Conservation (phyloP, 2,797 vertebrate species). For the Xiphophorus birchmanni region DNA sequence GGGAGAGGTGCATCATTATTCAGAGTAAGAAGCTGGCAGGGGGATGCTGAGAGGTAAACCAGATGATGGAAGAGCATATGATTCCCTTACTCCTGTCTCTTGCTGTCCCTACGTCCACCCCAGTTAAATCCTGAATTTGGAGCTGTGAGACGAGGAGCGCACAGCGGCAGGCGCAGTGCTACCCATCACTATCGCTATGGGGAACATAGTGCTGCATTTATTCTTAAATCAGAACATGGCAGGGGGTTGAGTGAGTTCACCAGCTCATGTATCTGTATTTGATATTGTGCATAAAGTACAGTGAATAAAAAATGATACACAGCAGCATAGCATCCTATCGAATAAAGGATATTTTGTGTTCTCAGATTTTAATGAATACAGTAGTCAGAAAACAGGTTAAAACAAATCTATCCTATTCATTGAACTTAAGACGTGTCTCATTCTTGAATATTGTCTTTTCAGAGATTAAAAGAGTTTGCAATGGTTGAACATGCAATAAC, state of each 20-base stretch:
- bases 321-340: not conserved
- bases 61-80: conserved; percentile 67
- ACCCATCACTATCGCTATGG: conserved; percentile 64
- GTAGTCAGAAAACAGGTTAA: not conserved
- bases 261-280: conserved; percentile 12
- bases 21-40: conserved; percentile 47
- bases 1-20: conserved; percentile 68
- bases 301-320: not conserved
- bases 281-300: not conserved
- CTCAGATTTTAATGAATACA: not conserved
- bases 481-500: not conserved
- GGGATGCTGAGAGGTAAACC: conserved; percentile 63
- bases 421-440: not conserved
- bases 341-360: not conserved
- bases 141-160: conserved; percentile 45
- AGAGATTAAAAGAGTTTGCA: not conserved
- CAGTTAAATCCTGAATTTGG: conserved; percentile 59
- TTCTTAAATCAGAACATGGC: conserved; percentile 58
- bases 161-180: conserved; percentile 42
- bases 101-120: conserved; percentile 49
- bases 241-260: conserved; percentile 49
- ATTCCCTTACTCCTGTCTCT: conserved; percentile 47
- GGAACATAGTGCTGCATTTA: conserved; percentile 53
- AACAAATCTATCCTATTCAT: not conserved
- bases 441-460: not conserved